These are phyloP conservation scores for Maniola hyperantus DNA, from an alignment of 2,888 invertebrate genomes.

Conservation along the genomic window DNA sequence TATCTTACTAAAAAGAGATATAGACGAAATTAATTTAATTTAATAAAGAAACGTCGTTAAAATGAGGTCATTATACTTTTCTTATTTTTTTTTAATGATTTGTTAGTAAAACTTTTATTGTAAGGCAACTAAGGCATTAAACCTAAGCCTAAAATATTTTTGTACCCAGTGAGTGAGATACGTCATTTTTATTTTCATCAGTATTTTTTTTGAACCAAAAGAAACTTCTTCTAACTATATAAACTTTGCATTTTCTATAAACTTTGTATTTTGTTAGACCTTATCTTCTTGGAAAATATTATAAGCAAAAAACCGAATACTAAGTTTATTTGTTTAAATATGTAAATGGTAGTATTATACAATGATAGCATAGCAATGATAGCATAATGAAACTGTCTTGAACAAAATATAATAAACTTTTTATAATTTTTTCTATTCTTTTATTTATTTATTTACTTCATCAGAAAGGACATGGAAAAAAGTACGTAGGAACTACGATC, in stretches of 20 bases:
- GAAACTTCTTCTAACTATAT: neutral
- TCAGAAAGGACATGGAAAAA: no score
- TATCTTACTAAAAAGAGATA: neutral
- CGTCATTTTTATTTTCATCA: neutral
- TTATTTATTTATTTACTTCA: neutral
- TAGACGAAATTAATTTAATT: no score
- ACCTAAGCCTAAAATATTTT: neutral
- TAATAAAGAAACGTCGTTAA: no score
- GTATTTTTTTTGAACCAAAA: neutral
- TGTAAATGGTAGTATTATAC: neutral
- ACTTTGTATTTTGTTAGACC: neutral
- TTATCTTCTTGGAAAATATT: conserved; percentile 2
- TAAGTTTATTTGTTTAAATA: neutral
- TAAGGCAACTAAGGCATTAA: neutral
- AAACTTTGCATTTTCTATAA: conserved; percentile 12
- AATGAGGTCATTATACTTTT: no score
- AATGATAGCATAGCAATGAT: neutral
- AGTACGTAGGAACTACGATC: no score
- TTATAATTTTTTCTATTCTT: neutral
- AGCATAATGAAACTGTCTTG: neutral
- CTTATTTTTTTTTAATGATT: neutral
- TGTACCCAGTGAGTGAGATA: conserved; percentile 4
- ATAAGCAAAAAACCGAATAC: conserved; percentile 6
- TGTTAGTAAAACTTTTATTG: neutral
- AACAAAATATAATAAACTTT: conserved; percentile 12